Conservation (phyloP, 2,113 vertebrate species). For the Stegastes partitus region DNA sequence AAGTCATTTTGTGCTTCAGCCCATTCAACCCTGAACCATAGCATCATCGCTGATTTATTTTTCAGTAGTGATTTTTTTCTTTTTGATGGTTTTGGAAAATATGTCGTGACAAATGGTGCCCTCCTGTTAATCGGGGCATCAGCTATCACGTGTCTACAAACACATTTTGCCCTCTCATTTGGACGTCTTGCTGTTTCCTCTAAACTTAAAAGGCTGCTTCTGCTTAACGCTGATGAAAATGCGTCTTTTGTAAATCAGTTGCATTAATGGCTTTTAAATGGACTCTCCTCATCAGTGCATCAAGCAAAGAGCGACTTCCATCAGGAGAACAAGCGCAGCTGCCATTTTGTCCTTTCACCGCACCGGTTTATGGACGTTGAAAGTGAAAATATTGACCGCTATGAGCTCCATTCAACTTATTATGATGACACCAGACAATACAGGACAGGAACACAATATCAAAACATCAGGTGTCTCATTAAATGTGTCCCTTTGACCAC, state of each 20-base stretch:
- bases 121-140: not conserved
- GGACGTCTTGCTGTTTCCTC: not conserved
- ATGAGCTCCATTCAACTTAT: not conserved
- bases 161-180: not conserved
- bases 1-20: not conserved
- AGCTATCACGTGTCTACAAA: not conserved
- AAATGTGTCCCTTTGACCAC: slow-evolving; percentile 21
- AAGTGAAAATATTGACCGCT: not conserved
- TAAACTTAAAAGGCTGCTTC: slow-evolving; percentile 7
- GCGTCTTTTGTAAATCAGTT: slow-evolving; percentile 15
- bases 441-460: not conserved
- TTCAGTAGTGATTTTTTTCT: not conserved
- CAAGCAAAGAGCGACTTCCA: no score
- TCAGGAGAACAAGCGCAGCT: not conserved
- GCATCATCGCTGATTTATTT: not conserved
- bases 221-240: not conserved
- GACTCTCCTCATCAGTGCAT: slow-evolving; percentile 7
- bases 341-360: not conserved
- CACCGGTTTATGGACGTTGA: not conserved
- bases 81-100: not conserved
- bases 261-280: slow-evolving; percentile 27
- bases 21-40: not conserved
- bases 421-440: not conserved
- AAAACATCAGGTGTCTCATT: slow-evolving; percentile 7
- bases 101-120: not conserved